Percentiles rank a stretch among this genome's conserved stretches.
Evolutionary conservation across 2,797 vertebrate species (phyloP).

Genomic region (Neosilurus mollespiculum): DNA sequence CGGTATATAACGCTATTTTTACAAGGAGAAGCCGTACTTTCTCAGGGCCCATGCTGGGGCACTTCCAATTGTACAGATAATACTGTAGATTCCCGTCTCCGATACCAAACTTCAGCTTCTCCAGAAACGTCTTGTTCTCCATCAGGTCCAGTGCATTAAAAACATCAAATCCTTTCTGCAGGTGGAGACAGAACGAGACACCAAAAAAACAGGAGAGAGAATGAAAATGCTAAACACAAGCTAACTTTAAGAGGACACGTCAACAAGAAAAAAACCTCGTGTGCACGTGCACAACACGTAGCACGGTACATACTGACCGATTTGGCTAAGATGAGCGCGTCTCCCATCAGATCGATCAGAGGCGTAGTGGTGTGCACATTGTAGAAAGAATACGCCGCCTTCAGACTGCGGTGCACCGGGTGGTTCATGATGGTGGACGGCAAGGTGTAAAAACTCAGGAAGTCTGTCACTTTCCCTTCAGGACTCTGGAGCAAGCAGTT

Average conservation of each 20-base stretch:
- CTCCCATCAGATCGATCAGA: constrained; percentile 94
- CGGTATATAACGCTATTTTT: too few relatives aligned
- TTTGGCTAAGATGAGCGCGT: constrained; percentile 95
- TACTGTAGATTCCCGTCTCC: constrained; percentile 99
- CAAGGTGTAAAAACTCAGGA: constrained; percentile 96
- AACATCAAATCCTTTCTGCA: constrained; percentile 97
- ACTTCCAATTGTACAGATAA: constrained; percentile 99
- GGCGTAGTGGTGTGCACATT: constrained; percentile 93
- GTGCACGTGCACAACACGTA: background rate
- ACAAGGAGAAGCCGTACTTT: constrained; percentile 77
- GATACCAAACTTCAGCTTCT: constrained; percentile 98
- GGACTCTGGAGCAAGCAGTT: constrained; percentile 69
- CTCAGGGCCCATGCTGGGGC: constrained; percentile 96
- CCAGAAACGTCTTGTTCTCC: constrained; percentile 98
- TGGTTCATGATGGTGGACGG: constrained; percentile 99
- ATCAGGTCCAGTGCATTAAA: constrained; percentile 99
- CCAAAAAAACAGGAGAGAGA: background rate
- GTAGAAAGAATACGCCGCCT: constrained; percentile 98
- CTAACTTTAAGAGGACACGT: background rate
- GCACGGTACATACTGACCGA: constrained; percentile 71
- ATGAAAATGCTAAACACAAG: background rate
- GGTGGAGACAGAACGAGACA: background rate
- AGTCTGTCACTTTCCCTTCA: constrained; percentile 87
- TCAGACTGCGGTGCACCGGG: constrained; percentile 93
- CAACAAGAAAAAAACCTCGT: background rate